Conservation (phyloP, 2,113 vertebrate species). For the Sterrhoptilus dennistouni region DNA sequence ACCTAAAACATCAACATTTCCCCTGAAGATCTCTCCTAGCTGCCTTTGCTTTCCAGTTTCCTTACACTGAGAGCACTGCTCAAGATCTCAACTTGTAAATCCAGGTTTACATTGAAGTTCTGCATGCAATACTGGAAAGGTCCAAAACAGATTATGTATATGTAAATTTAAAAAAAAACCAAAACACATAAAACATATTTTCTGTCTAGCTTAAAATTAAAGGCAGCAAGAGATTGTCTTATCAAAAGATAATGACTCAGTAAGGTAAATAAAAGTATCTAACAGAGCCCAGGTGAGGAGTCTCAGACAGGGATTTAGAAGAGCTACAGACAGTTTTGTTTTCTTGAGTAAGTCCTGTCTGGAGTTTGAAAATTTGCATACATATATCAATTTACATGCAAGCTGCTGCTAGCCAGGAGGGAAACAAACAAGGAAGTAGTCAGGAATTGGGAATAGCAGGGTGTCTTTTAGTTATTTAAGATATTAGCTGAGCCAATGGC, state of each 20-base stretch:
- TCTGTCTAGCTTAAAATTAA: neutral
- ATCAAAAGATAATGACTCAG: neutral
- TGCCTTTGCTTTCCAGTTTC: neutral
- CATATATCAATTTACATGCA: neutral
- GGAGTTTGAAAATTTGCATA: neutral
- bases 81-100: neutral
- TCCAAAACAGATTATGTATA: neutral
- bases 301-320: neutral
- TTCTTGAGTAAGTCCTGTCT: neutral
- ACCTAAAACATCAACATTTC: neutral
- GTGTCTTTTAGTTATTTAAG: slow-evolving; percentile 48
- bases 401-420: neutral
- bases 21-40: neutral
- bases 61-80: neutral
- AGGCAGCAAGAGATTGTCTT: neutral
- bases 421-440: slow-evolving; percentile 52
- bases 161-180: accelerated
- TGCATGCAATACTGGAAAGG: neutral
- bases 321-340: neutral
- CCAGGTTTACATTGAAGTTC: neutral
- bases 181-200: neutral
- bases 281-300: neutral
- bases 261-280: neutral
- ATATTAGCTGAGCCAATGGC: slow-evolving; percentile 14
- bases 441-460: slow-evolving; percentile 32